Evolutionary conservation across 1,140 invertebrate species (phyloP), one percentile per base, ranked within the genome.

Genomic region (Geopemphigus sp.): DNA sequence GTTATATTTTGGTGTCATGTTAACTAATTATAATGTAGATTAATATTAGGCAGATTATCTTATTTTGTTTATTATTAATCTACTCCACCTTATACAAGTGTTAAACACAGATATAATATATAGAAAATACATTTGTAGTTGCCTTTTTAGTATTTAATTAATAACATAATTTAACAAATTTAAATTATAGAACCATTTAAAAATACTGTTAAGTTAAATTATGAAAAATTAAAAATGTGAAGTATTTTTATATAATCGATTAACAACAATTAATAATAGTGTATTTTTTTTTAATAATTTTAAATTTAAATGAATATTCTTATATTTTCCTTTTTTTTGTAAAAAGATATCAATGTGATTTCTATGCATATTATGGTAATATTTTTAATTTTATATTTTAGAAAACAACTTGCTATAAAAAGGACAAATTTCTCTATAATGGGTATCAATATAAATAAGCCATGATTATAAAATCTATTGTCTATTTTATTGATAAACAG

Each of bases 21-120:
- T 70, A 70, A 70, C 66, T 70, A 70, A 70, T 70, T 70, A 70
- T 70, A 70, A 70, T 50, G 15, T 68, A 70, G 15, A 70, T 50
- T 26, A 70, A 26, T 53, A 53, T 50, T 70, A 32, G 26, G 22
- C 63, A 64, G 63, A 64, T 64, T 64, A n/a, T 64, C 17, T 64
- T 8, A 32, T 32, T 64, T 39, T 64, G 63, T 3, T 64, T 39
- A n/a, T 26, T 39, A 64, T 64, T 39, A 32, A 39, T 64, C 32
- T n/a, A 19, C n/a, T n/a, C 17, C 29, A 45, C 19, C 63, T 45
- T 45, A 45, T 10, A 66, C 12, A 45, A 10, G 47, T 50, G 47
- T 50, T 50, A 14, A 50, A 50, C 12, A 50, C 47, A 50, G 1
- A 50, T 50, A 50, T 50, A 66, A 66, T 66, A 66, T 19, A 64